phyloP scores from a whole-genome alignment of 1,140 invertebrate species.

The Eufriesea mexicana region DNA sequence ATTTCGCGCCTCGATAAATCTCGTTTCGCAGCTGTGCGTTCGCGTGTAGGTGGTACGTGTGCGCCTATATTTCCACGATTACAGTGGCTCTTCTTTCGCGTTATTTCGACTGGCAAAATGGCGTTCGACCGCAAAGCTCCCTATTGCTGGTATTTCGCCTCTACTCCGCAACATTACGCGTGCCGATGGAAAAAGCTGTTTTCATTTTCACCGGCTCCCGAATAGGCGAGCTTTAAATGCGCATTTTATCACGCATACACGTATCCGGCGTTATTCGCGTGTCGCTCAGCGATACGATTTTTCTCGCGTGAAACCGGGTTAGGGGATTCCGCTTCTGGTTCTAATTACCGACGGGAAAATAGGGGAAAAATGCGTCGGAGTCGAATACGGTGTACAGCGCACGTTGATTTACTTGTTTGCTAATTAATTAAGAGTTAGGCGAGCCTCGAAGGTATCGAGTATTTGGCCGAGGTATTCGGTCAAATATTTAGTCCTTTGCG shows the following conservation, averaged over 20 bases:
- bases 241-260: background rate
- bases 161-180: background rate
- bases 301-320: background rate
- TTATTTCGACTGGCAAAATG: background rate
- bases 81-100: background rate
- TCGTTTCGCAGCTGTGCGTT: background rate
- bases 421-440: slow-evolving; percentile 13
- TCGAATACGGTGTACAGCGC: no score
- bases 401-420: background rate
- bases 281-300: background rate
- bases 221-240: background rate
- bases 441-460: background rate
- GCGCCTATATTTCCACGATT: background rate
- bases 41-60: no score
- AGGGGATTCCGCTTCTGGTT: background rate
- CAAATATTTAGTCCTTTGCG: background rate
- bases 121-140: background rate
- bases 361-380: background rate
- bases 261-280: background rate
- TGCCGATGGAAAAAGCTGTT: background rate
- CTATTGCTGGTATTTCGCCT: background rate
- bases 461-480: background rate
- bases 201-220: background rate
- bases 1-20: background rate
- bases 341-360: background rate